Conservation (phyloP, 2,888 invertebrate genomes). For the Strigamia maritima region DNA sequence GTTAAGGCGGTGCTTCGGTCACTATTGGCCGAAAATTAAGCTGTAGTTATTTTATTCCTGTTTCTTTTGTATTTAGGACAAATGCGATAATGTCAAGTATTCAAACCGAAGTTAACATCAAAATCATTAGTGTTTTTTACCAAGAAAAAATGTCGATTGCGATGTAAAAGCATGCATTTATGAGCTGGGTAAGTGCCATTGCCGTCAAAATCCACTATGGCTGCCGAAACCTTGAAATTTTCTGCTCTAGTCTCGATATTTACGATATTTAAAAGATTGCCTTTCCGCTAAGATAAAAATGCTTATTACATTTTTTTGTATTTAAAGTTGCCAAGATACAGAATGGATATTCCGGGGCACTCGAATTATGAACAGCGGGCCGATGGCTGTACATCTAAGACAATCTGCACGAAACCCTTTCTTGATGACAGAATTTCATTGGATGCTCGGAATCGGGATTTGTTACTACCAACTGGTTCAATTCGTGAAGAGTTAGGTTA, state of each 20-base stretch:
- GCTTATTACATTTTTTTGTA: neutral
- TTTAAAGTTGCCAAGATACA: neutral
- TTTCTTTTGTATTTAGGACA: constrained; percentile 27
- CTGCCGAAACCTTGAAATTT: constrained; percentile 27
- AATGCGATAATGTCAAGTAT: constrained; percentile 1
- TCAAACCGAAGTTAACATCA: neutral
- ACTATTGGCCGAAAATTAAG: constrained; percentile 12
- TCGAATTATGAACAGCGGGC: neutral
- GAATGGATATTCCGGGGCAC: neutral
- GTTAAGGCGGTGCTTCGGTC: constrained; percentile 16
- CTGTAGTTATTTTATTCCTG: constrained; percentile 16
- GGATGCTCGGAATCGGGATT: neutral
- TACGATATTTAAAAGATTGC: neutral
- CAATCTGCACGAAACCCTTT: neutral
- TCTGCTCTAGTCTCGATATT: neutral
- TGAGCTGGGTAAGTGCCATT: constrained; percentile 12
- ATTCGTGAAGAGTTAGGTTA: neutral
- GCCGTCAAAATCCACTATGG: constrained; percentile 24
- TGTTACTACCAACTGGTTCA: neutral
- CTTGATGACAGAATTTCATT: neutral
- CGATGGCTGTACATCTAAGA: neutral
- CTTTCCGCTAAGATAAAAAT: neutral
- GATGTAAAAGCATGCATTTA: neutral
- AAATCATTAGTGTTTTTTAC: constrained; percentile 14
- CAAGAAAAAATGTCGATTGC: neutral